A percentile compares a stretch with the other conserved stretches of the same genome.
These are phyloP conservation scores for Anolis carolinensis DNA, from an alignment of 2,113 vertebrate genomes.

Conservation along the genomic window DNA sequence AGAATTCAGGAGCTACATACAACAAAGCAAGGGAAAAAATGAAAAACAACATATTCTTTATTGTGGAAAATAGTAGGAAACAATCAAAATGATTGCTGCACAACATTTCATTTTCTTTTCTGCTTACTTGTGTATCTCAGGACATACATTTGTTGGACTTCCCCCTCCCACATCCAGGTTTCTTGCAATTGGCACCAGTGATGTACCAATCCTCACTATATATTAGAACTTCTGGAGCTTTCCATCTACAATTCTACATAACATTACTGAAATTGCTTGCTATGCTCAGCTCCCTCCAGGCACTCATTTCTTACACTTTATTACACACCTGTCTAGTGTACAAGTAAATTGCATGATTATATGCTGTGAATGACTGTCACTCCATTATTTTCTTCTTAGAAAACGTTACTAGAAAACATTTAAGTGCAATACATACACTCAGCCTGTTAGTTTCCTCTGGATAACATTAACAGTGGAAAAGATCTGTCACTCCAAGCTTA, in stretches of 20 bases:
- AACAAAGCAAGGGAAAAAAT: background rate
- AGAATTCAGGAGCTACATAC: slow-evolving; percentile 17
- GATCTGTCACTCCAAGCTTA: background rate
- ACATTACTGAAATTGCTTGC: background rate
- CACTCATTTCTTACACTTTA: slow-evolving; percentile 19
- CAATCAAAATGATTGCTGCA: slow-evolving; percentile 39
- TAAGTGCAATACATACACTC: background rate
- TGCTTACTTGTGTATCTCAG: slow-evolving; percentile 36
- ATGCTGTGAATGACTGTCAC: background rate
- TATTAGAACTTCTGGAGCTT: slow-evolving; percentile 24
- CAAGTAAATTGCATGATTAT: background rate
- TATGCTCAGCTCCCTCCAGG: slow-evolving; percentile 33
- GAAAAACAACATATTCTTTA: slow-evolving; percentile 33
- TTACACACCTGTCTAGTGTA: background rate
- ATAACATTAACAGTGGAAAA: background rate
- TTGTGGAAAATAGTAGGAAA: slow-evolving; percentile 42
- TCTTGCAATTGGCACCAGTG: slow-evolving; percentile 39
- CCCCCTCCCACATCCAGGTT: slow-evolving; percentile 3
- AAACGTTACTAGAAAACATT: background rate
- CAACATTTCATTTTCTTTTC: slow-evolving; percentile 9
- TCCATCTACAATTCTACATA: slow-evolving; percentile 15
- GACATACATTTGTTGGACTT: slow-evolving; percentile 25
- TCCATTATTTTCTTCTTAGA: background rate
- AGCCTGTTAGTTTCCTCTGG: slow-evolving; percentile 12
- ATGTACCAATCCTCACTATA: slow-evolving; percentile 45